These are phyloP conservation scores for Drosophila cardini DNA, from an alignment of 1,140 invertebrate species.

Conservation along the genomic window DNA sequence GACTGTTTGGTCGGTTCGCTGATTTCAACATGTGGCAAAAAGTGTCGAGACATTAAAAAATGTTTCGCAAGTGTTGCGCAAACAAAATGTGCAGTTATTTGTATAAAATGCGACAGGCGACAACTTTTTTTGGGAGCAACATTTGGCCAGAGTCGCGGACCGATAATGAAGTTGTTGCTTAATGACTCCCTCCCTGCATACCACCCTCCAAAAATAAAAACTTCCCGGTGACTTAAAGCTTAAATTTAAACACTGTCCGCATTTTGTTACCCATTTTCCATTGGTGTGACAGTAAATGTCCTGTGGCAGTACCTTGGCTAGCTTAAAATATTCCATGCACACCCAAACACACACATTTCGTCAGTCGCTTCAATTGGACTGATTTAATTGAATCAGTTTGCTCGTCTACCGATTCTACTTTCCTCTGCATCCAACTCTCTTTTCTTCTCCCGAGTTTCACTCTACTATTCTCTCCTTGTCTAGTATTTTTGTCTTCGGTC, in stretches of 20 bases:
- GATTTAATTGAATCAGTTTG: slow-evolving; percentile 82
- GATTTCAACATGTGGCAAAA: slow-evolving; percentile 75
- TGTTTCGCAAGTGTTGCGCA: slow-evolving; percentile 74
- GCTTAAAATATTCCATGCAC: slow-evolving; percentile 77
- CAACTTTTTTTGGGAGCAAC: slow-evolving; percentile 60
- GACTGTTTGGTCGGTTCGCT: slow-evolving; percentile 54
- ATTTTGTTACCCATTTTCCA: slow-evolving; percentile 2
- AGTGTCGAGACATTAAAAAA: slow-evolving; percentile 77
- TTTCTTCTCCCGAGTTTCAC: not conserved
- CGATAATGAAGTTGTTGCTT: slow-evolving; percentile 66
- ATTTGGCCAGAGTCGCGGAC: slow-evolving; percentile 56
- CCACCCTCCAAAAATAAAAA: not conserved
- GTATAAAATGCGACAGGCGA: slow-evolving; percentile 73
- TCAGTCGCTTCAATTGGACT: slow-evolving; percentile 79
- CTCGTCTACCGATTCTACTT: slow-evolving; percentile 45
- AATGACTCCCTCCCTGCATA: too few relatives aligned
- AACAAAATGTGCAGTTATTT: slow-evolving; percentile 81
- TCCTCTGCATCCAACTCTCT: not conserved
- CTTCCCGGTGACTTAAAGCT: slow-evolving; percentile 58
- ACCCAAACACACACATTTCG: slow-evolving; percentile 66
- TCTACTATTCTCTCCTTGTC: slow-evolving; percentile 18
- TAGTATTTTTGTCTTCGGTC: slow-evolving; percentile 58
- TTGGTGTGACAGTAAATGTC: slow-evolving; percentile 39
- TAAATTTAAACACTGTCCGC: slow-evolving; percentile 63
- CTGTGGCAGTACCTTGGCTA: slow-evolving; percentile 31